Base-by-base conservation (phyloP, 2,888 invertebrate species). In the Lypha dubia region DNA sequence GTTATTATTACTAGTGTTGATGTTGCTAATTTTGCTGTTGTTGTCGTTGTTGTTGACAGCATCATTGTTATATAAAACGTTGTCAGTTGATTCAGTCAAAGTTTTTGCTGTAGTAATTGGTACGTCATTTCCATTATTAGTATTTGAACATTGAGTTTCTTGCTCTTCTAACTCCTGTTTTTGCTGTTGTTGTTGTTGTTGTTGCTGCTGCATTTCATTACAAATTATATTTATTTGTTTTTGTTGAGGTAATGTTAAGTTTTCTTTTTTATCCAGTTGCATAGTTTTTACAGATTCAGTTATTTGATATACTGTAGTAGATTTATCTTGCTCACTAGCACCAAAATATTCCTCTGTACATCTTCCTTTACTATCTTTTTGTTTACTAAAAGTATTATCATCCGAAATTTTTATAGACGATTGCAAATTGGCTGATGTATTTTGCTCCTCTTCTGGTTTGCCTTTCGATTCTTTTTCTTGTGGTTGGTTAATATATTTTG, bases 191-290 rank as follows among this genome's bases (percentile, higher is more conserved):
- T 63, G 73, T 28, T n/a, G n/a, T n/a, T n/a, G n/a, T n/a, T n/a
- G n/a, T n/a, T n/a, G n/a, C n/a, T n/a, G n/a, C n/a, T n/a, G n/a
- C n/a, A n/a, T n/a, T 15, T 79, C 73, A 74, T 67, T 80, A 73
- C 60, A 49, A 77, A 76, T 77, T 41, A 53, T 70, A 51, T 46
- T 56, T 17, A 56, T 32, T 70, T 79, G 15, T 41, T 70, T 63
- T 63, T 81, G 75, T 70, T 81, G 81, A 71, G 81, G 70, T 71
- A 82, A 63, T 65, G 63, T n/a, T 63, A 76, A 22, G 58, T 46
- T 56, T 70, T 80, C 74, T 51, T 73, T 77, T 56, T 76, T 74
- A 32, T 56, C 84, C 38, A 86, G 67, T 60, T 83, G 86, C 86
- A 86, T 84, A 81, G 56, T 84, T 41, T 82, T 62, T 32, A 77